Conservation (phyloP, 2,113 vertebrate genomes). For the Mesitornis unicolor region DNA sequence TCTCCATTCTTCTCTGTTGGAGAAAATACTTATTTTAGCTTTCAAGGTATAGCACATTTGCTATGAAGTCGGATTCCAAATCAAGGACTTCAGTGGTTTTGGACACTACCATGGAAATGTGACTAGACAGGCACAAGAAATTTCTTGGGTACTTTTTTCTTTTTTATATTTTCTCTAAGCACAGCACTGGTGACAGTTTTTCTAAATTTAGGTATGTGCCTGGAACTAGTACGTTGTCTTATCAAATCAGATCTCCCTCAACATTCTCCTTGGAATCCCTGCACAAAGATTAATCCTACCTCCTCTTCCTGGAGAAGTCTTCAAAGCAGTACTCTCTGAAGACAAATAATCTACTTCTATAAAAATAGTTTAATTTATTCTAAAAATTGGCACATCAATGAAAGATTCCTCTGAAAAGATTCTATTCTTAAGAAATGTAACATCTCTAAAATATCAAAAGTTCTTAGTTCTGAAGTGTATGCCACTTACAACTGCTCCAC, state of each 20-base stretch:
- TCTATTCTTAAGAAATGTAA: neutral
- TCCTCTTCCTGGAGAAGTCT: neutral
- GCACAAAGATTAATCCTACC: neutral
- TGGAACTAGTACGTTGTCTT: conserved; percentile 1
- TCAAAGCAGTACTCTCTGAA: neutral
- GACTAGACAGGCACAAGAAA: neutral
- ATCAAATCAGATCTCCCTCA: neutral
- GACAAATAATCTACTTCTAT: neutral
- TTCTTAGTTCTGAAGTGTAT: neutral
- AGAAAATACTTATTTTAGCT: neutral
- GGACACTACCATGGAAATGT: neutral
- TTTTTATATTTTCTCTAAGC: neutral
- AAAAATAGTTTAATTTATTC: neutral
- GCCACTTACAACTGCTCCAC: neutral
- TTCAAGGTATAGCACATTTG: neutral
- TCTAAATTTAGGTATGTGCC: neutral
- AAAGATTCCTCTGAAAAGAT: neutral
- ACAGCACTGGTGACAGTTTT: neutral
- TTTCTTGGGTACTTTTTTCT: neutral
- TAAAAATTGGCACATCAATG: neutral
- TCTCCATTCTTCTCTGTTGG: neutral
- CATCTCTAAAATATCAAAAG: neutral
- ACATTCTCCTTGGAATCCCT: neutral
- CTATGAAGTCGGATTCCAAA: neutral
- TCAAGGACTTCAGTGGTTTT: neutral